Base-by-base conservation (phyloP, 2,113 vertebrate species). In the Vulpes vulpes region DNA sequence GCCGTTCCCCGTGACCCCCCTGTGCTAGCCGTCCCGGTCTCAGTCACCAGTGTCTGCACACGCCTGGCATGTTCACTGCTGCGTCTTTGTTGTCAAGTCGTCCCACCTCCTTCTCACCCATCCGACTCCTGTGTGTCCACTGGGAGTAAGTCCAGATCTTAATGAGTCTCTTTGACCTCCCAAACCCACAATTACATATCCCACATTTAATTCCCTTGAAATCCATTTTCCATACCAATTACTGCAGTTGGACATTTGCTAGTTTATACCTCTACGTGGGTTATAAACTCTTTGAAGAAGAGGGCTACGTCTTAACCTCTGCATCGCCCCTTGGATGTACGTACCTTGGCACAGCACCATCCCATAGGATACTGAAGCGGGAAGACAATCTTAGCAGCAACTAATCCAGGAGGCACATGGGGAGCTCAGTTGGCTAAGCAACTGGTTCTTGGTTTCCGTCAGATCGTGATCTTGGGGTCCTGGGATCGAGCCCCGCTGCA, bases 151-250 rank as follows among this genome's bases (percentile, higher is more conserved):
- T 17, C 1, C 23, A 91, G 62, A 35, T 74, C 79, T 92, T 78
- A 30, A 60, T 64, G 55, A 80, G 38, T 89, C 84, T 71, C 35
- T 49, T 85, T 43, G 55, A 89, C 32, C 74, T 30, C 32, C 32
- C 49, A 79, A 93, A 35, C 5, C 57, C 49, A 64, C 8, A 86
- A 16, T 86, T 81, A 71, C 19, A 20, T 59, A 30, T n/a, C 9
- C 20, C 20, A 88, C 79, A 49, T 62, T 88, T 89, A 53, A 85
- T 74, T 85, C 43, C 38, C 92, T 96, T 96, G 20, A 89, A 96
- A 86, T 49, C 14, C 17, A 20, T 69, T 32, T 51, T 84, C 22
- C 83, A 8, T 76, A 84, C 9, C 35, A 62, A 53, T 60, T 32
- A 49, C 79, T 93, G 91, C 1, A 89, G 49, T 93, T 92, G 15